Evolutionary conservation across 2,797 vertebrate genomes (phyloP).

Genomic region (Cyclopterus lumpus): DNA sequence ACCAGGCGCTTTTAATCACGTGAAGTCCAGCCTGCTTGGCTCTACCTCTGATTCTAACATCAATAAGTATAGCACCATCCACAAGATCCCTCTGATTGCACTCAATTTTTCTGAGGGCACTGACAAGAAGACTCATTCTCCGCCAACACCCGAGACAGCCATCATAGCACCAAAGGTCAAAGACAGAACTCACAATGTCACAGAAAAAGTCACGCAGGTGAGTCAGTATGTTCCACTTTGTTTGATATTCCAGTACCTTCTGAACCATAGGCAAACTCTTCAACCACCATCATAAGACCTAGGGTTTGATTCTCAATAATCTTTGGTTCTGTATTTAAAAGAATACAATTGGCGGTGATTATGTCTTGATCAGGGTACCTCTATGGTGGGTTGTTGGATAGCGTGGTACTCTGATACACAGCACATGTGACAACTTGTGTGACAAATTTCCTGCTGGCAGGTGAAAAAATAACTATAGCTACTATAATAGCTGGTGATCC

Average conservation of each 20-base stretch:
- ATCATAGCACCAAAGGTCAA: constrained; percentile 99
- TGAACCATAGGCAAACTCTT: background rate
- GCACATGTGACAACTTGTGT: background rate
- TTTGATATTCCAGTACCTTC: background rate
- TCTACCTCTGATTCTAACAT: constrained; percentile 99
- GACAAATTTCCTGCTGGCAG: constrained; percentile 15
- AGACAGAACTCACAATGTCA: constrained; percentile 98
- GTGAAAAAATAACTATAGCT: constrained; percentile 13
- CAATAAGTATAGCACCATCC: constrained; percentile 99
- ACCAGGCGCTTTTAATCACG: constrained; percentile 95
- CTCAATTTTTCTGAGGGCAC: constrained; percentile 95
- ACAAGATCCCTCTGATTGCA: constrained; percentile 97
- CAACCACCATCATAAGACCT: background rate
- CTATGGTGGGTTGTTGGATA: background rate
- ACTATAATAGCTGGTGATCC: constrained; percentile 25
- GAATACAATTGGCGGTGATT: background rate
- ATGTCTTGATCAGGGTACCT: background rate
- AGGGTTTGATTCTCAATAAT: background rate
- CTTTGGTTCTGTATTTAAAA: constrained; percentile 17
- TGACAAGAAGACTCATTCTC: constrained; percentile 94
- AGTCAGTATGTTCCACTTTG: constrained; percentile 36
- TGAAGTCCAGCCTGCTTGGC: constrained; percentile 96
- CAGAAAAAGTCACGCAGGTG: constrained; percentile 99
- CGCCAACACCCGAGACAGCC: constrained; percentile 94
- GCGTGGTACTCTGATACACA: constrained; percentile 3